Percentiles rank a stretch among this genome's conserved stretches.
Evolutionary conservation across 2,888 invertebrate genomes (phyloP).

Genomic region (Standfussiana lucernea): DNA sequence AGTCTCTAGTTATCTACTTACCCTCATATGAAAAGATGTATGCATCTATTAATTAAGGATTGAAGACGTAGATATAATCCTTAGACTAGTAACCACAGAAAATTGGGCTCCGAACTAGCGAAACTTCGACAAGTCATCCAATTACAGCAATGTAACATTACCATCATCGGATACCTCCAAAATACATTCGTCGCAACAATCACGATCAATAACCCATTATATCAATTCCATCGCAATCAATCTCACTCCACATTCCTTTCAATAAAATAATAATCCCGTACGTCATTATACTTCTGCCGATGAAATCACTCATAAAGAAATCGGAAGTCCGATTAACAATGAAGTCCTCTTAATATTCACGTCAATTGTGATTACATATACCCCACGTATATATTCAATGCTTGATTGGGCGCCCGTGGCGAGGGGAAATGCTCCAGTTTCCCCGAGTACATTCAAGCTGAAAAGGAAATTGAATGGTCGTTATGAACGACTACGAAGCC

Average conservation of each 20-base stretch:
- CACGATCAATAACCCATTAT: constrained; percentile 25
- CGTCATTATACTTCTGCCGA: constrained; percentile 55
- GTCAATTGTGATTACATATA: constrained; percentile 77
- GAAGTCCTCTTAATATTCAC: constrained; percentile 82
- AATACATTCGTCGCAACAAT: constrained; percentile 5
- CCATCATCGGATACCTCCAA: not conserved
- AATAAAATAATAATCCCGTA: constrained; percentile 42
- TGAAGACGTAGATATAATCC: not conserved
- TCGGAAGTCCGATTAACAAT: constrained; percentile 72
- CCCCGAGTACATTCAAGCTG: constrained; percentile 85
- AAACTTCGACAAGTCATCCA: constrained; percentile 15
- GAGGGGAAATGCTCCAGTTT: constrained; percentile 84
- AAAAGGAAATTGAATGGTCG: constrained; percentile 89
- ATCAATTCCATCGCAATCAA: constrained; percentile 23
- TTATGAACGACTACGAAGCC: constrained; percentile 82
- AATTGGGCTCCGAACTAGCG: not conserved
- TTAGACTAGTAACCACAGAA: not conserved
- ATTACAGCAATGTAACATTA: not conserved
- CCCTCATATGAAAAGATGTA: not conserved
- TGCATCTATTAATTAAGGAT: not conserved
- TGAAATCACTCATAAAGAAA: constrained; percentile 65
- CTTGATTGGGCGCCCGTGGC: constrained; percentile 82
- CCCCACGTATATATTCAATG: constrained; percentile 72
- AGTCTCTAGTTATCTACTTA: not conserved
- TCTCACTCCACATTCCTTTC: constrained; percentile 23